Percentiles rank a stretch among this genome's conserved stretches.
Evolutionary conservation across 1,140 invertebrate species (phyloP).

Genomic region (Trichomalopsis sarcophagae): DNA sequence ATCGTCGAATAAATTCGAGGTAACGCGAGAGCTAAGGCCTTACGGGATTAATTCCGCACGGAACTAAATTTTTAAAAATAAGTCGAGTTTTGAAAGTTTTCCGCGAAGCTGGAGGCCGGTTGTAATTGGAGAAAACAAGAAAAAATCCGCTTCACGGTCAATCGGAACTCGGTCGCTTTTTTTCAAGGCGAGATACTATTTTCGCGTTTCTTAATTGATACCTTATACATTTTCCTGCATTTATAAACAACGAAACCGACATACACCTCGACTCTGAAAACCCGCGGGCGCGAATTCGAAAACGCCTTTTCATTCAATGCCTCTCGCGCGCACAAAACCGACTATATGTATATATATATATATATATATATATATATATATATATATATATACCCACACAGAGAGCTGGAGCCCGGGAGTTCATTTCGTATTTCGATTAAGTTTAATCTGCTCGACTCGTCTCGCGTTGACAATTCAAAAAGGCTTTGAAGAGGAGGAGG

Average conservation of each 20-base stretch:
- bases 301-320: too few species aligned
- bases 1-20: not conserved
- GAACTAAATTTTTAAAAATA: not conserved
- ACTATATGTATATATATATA: too few species aligned
- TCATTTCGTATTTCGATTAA: constrained; percentile 32
- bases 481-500: not conserved
- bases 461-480: constrained; percentile 28
- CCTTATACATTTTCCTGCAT: too few species aligned
- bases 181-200: constrained; percentile 2
- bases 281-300: too few species aligned
- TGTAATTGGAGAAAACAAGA: constrained; percentile 13
- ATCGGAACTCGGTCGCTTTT: constrained; percentile 4
- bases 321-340: not conserved
- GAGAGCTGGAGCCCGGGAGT: not conserved
- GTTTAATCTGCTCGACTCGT: constrained; percentile 24
- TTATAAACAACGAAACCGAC: too few species aligned
- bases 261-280: too few species aligned
- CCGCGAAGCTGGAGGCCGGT: not conserved
- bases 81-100: constrained; percentile 18
- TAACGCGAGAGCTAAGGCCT: not conserved
- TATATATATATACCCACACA: too few species aligned
- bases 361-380: too few species aligned
- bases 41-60: not conserved
- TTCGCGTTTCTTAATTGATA: not conserved
- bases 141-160: constrained; percentile 2